Percentiles rank a stretch among this genome's conserved stretches.
phyloP scores from a whole-genome alignment of 2,797 vertebrate genomes.

The Dipus sagitta region DNA sequence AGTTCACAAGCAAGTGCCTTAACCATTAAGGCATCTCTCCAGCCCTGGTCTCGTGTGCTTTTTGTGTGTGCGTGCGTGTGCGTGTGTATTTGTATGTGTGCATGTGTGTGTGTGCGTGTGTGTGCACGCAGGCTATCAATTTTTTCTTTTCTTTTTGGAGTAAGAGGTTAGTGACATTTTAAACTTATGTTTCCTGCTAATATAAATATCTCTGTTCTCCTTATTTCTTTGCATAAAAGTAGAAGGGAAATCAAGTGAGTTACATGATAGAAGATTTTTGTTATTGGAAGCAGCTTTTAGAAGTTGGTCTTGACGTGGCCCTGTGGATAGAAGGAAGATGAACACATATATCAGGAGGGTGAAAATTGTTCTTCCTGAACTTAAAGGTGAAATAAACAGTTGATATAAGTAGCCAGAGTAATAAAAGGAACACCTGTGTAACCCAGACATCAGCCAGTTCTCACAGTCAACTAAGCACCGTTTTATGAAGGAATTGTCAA shows the following conservation, averaged over 20 bases:
- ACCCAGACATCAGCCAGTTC: neutral
- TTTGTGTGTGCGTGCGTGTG: too few relatives aligned
- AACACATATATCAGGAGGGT: constrained; percentile 41
- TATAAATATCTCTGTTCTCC: neutral
- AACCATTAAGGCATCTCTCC: too few relatives aligned
- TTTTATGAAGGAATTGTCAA: constrained; percentile 21
- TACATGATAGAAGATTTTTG: neutral
- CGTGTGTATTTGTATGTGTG: neutral
- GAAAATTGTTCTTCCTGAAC: constrained; percentile 59
- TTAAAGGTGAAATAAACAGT: constrained; percentile 59
- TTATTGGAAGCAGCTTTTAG: constrained; percentile 1
- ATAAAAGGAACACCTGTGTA: neutral
- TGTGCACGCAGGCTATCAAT: neutral
- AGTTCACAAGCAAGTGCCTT: too few relatives aligned
- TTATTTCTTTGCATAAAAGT: constrained; percentile 54
- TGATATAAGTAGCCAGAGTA: constrained; percentile 26
- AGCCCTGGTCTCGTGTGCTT: too few relatives aligned
- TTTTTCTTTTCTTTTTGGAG: constrained; percentile 11
- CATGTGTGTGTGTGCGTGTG: too few relatives aligned
- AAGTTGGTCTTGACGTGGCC: neutral
- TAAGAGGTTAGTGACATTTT: constrained; percentile 39
- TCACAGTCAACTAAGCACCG: neutral
- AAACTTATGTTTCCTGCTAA: constrained; percentile 43
- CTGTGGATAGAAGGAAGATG: constrained; percentile 7
- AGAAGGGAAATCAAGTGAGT: neutral